Evolutionary conservation across 2,113 vertebrate genomes (phyloP), one percentile per base, ranked within the genome.

Genomic region (Conger conger): DNA sequence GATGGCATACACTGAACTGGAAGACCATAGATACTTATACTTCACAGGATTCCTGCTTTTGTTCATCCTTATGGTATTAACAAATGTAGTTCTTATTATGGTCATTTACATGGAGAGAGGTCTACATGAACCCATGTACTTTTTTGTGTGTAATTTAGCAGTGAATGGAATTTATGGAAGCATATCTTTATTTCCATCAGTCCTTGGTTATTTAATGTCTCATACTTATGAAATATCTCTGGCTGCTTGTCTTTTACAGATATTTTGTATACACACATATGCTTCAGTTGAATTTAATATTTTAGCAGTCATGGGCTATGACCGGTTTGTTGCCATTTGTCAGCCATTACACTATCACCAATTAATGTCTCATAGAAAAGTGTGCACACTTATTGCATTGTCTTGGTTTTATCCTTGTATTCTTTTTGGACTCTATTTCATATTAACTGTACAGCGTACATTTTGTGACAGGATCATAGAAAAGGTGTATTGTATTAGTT

Each of bases 101-200:
- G 37, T 92, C 0, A 91, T 94, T 77, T 90, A 80, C 30, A 4
- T 86, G 27, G 90, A 89, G 85, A 89, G 89, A 23, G 89, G 87
- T 37, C 77, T 94, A 2, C 92, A 93, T 88, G 89, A 93, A 60
- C 93, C 92, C 2, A 93, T 93, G 93, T 94, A 91, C 87, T 18
- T 92, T 60, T 92, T 94, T 2, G 85, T 94, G 50, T 87, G 88
- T 87, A 91, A 89, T 85, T 88, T 93, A 86, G 90, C 82, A 89
- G 57, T 90, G 1, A 92, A 92, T 88, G 88, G 90, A 78, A 85
- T 93, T 27, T 91, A 90, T 60, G 90, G 90, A 3, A 87, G 87
- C 35, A 73, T 87, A 81, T 83, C 82, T 38, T 54, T 89, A 45
- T 89, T 87, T 16, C 88, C 90, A 13, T 86, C 80, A 40, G 38